Percentiles rank a stretch among this genome's conserved stretches.
Conservation (phyloP, 2,888 invertebrate genomes). For the Apamea sordens region DNA sequence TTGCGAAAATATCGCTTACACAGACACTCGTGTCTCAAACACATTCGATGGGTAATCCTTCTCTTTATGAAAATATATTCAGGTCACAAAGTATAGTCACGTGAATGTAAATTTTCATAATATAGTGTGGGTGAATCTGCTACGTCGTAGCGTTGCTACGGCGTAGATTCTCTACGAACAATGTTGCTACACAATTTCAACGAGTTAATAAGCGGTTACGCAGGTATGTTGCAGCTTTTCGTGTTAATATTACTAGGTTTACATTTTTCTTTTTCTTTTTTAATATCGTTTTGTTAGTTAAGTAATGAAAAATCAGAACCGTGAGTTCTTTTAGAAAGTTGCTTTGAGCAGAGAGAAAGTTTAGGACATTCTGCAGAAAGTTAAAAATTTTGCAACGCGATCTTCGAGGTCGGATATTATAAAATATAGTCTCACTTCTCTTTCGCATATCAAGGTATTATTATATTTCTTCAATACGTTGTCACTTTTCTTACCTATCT, state of each 20-base stretch:
- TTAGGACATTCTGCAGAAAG: not conserved
- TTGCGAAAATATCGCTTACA: constrained; percentile 48
- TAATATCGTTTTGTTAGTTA: not conserved
- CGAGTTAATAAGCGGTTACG: constrained; percentile 23
- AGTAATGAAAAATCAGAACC: not conserved
- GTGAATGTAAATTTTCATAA: constrained; percentile 36
- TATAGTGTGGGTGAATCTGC: constrained; percentile 28
- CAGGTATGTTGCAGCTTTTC: constrained; percentile 8
- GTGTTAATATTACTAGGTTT: not conserved
- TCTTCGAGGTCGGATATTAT: no score
- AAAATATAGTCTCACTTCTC: not conserved
- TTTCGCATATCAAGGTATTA: not conserved
- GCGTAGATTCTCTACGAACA: constrained; percentile 41
- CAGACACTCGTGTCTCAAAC: constrained; percentile 26
- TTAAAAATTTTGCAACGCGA: not conserved
- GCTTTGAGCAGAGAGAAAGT: no score
- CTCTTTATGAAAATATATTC: constrained; percentile 43
- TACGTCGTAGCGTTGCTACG: constrained; percentile 56
- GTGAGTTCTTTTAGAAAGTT: no score
- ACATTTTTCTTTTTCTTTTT: not conserved
- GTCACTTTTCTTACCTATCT: not conserved
- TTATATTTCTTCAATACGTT: not conserved
- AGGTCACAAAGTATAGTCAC: constrained; percentile 28
- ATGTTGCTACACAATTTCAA: constrained; percentile 20
- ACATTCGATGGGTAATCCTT: constrained; percentile 23